Base-by-base conservation (phyloP, 2,888 invertebrate genomes). In the Drosophila phalerata region DNA sequence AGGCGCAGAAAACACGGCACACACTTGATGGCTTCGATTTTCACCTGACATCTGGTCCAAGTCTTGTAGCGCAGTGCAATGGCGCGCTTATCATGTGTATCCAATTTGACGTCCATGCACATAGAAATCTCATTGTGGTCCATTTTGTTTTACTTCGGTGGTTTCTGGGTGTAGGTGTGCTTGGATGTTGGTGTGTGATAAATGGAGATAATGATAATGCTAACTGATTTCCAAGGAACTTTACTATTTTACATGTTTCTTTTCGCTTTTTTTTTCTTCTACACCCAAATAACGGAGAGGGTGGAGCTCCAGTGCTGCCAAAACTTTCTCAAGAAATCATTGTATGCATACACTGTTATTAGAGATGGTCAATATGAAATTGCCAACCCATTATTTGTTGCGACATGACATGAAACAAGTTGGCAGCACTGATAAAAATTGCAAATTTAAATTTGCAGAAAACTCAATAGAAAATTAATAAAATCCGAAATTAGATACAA, bases 21-120 rank as follows among this genome's bases (percentile, higher is more conserved):
- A 77, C 92, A 93, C 71, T 93, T 93, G 34, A 93, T 91, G 10
- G 93, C 92, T 62, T 93, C 93, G 42, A 93, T 92, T 88, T 92
- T 93, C 0, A 92, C 93, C 28, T 90, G 81, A 65, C 92, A 93
- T 76, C 85, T 89, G 32, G 89, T 91, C 93, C 93, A 93, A 0
- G 86, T 87, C 73, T 90, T 91, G 58, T 92, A 91, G 58, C 90
- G 90, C 47, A 90, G 69, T 10, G 91, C 89, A 74, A 92, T 90
- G 45, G 91, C 79, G 56, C 91, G 91, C 77, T 91, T 91, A 70
- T 91, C 92, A 64, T 91, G 89, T 61, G 93, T 91, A 77, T 93
- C 92, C 69, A 93, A 71, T 76, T 92, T 92, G 25, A 91, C 92
- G 76, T 92, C 92, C 91, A 92, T 90, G 65, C 84, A 88, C 91